A percentile compares a stretch with the other conserved stretches of the same genome.
Evolutionary conservation across 2,113 vertebrate genomes (phyloP).

Genomic region (Turdus rufiventris): DNA sequence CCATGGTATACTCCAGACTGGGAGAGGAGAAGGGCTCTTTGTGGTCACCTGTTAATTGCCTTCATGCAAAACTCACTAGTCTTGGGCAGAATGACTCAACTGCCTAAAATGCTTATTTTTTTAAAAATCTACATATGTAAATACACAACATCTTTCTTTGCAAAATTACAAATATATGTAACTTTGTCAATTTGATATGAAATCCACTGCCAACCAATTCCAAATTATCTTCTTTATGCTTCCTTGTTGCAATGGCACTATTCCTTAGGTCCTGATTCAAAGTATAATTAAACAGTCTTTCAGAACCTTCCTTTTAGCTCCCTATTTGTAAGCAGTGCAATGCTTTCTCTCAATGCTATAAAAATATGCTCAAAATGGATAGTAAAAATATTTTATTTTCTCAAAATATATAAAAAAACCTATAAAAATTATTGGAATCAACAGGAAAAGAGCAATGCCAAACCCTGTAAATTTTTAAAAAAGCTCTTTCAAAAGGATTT

Average conservation of each 20-base stretch:
- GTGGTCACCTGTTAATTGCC: conserved; percentile 68
- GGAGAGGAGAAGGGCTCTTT: neutral
- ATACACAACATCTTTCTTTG: neutral
- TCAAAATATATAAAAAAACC: neutral
- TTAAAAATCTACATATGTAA: neutral
- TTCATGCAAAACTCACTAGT: conserved; percentile 69
- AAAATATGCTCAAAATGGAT: neutral
- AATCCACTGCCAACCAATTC: neutral
- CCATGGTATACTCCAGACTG: neutral
- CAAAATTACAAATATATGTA: neutral
- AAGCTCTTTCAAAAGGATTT: neutral
- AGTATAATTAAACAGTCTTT: neutral
- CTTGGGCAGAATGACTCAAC: neutral
- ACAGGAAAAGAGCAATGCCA: neutral
- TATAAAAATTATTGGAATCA: neutral
- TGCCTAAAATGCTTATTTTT: neutral
- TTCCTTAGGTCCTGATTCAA: neutral
- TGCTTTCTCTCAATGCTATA: neutral
- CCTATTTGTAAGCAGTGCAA: neutral
- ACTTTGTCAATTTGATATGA: neutral
- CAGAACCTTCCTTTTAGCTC: neutral
- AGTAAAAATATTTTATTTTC: neutral
- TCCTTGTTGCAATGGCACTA: neutral
- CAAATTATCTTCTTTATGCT: neutral
- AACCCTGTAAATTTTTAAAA: neutral